Base-by-base conservation (phyloP, 2,797 vertebrate genomes). In the Cheirogaleus major region DNA sequence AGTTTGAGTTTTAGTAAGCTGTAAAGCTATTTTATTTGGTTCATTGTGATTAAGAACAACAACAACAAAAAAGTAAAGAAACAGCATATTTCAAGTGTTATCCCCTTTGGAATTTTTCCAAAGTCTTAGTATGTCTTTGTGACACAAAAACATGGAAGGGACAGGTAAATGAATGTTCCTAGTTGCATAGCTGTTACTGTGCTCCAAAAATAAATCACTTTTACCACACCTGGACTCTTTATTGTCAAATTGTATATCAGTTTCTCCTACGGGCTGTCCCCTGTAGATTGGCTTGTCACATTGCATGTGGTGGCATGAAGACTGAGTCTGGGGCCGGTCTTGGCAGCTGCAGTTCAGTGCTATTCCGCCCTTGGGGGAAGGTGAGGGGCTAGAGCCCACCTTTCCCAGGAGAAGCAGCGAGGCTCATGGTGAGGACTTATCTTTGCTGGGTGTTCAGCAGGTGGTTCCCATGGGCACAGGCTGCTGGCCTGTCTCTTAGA, bases 121-220 rank as follows among this genome's bases (percentile, higher is more conserved):
- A 98, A 98, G 92, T 95, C 95, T 92, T 92, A 91, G 98, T 98
- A 98, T 98, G 97, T 98, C 98, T 82, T 63, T 97, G 89, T 81
- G 98, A 98, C 98, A 98, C 59, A 92, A 93, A 97, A 94, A 32
- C 32, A 4, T 17, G 67, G 67, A 52, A 41, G 69, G 89, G 63
- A 35, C 1, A n/a, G 52, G 72, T 65, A 55, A 30, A 35, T 43
- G 52, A 79, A 41, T 32, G 52, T 85, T 73, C 59, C 82, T 45
- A 30, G 35, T 61, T 69, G 79, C 75, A 32, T 75, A 69, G 65
- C 75, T 91, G 82, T 95, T 94, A 79, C 45, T 32, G 32, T 35
- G 63, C 30, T 61, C 63, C 76, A 27, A 9, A 79, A 97, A 97
- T 97, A 98, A 97, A 98, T 35, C 55, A 8, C 15, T 87, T 91